Percentiles rank a stretch among this genome's conserved stretches.
These are phyloP conservation scores for Nephotettix cincticeps DNA, from an alignment of 1,140 invertebrate genomes.

Conservation along the genomic window DNA sequence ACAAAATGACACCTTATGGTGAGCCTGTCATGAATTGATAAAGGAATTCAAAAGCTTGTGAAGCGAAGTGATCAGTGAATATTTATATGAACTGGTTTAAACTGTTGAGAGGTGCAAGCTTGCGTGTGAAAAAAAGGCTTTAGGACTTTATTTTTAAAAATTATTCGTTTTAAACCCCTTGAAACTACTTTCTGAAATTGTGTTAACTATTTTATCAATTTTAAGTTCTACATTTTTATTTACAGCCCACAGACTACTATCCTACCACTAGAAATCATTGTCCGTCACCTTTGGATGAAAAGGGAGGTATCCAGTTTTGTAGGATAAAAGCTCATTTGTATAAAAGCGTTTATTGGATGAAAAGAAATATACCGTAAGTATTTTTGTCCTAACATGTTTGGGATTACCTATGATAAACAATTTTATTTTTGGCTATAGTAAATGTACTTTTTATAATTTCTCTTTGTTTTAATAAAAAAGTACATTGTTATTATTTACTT, in stretches of 20 bases:
- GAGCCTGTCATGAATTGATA: too few relatives aligned
- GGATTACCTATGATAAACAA: not conserved
- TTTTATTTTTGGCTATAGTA: constrained; percentile 39
- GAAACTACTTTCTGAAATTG: too few relatives aligned
- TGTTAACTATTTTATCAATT: too few relatives aligned
- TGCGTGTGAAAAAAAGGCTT: too few relatives aligned
- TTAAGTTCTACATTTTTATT: too few relatives aligned
- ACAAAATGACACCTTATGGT: too few relatives aligned
- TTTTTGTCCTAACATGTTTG: constrained; percentile 1
- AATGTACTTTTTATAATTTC: not conserved
- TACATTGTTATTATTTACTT: not conserved
- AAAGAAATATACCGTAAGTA: constrained; percentile 83
- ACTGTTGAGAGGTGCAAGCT: too few relatives aligned
- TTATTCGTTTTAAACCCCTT: too few relatives aligned
- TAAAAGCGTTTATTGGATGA: constrained; percentile 90
- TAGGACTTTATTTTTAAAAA: too few relatives aligned
- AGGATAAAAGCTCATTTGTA: constrained; percentile 75
- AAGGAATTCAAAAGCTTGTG: too few relatives aligned
- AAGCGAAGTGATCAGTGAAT: too few relatives aligned
- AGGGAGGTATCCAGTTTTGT: constrained; percentile 20
- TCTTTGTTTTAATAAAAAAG: not conserved
- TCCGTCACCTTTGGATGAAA: not conserved
- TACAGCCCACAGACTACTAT: constrained; percentile 14
- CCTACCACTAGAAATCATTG: constrained; percentile 3
- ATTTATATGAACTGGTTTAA: too few relatives aligned